These are phyloP conservation scores for Calephelis nemesis DNA, from an alignment of 1,140 invertebrate genomes.

Conservation along the genomic window DNA sequence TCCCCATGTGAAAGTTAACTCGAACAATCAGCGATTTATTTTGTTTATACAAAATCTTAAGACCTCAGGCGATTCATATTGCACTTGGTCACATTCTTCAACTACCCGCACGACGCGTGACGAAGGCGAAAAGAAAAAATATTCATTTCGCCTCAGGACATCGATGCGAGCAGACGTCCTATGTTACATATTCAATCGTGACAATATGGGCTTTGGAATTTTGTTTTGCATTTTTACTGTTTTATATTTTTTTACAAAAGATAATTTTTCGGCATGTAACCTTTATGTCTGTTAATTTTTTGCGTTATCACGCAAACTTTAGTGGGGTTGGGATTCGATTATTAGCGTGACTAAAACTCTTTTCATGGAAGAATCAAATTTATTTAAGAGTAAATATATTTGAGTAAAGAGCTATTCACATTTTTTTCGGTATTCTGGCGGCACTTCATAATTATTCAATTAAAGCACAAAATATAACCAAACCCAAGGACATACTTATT, in stretches of 20 bases:
- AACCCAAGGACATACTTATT: background rate
- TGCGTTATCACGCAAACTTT: no score
- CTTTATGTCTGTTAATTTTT: background rate
- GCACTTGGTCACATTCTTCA: slow-evolving; percentile 17
- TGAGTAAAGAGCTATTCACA: no score
- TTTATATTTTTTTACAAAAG: background rate
- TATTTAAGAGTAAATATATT: no score
- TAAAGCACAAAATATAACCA: no score
- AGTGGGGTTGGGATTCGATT: no score
- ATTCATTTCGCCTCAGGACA: slow-evolving; percentile 9
- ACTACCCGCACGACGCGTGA: slow-evolving; percentile 15
- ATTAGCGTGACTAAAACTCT: no score
- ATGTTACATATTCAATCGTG: slow-evolving; percentile 15
- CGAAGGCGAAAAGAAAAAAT: slow-evolving; percentile 6
- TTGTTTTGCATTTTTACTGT: background rate
- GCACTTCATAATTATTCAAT: no score
- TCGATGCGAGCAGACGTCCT: slow-evolving; percentile 1
- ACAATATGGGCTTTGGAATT: slow-evolving; percentile 11
- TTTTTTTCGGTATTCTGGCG: no score
- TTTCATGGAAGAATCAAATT: no score
- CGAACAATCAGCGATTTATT: background rate
- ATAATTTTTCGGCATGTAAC: background rate
- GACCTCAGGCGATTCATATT: slow-evolving; percentile 11
- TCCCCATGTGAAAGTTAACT: background rate
- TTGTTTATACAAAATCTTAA: slow-evolving; percentile 2